phyloP scores from a whole-genome alignment of 2,888 invertebrate species.

The Calephelis perditalis region DNA sequence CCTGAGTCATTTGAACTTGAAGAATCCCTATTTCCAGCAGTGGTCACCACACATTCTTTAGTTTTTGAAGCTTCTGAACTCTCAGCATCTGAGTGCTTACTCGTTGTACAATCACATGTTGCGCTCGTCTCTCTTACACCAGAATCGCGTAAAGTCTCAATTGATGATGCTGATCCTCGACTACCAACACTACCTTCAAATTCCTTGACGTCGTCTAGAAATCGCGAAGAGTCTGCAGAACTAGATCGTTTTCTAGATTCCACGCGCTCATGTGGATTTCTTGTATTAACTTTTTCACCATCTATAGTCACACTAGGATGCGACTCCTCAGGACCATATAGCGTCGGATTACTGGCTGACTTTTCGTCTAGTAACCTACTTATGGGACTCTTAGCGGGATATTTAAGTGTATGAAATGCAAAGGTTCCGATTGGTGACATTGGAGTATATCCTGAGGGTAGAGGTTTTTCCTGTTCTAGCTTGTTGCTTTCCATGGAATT shows the following conservation, averaged over 20 bases:
- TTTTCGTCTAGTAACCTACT: slow-evolving; percentile 69
- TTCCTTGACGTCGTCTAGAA: slow-evolving; percentile 80
- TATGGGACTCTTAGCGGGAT: slow-evolving; percentile 47
- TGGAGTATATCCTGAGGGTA: slow-evolving; percentile 81
- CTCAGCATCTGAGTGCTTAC: slow-evolving; percentile 60
- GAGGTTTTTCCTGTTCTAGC: slow-evolving; percentile 38
- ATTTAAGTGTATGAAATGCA: slow-evolving; percentile 56
- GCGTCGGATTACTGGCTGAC: slow-evolving; percentile 84
- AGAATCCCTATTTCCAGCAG: slow-evolving; percentile 84
- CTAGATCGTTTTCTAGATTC: slow-evolving; percentile 80
- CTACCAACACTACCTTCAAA: slow-evolving; percentile 65
- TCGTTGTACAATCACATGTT: slow-evolving; percentile 52
- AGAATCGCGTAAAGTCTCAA: slow-evolving; percentile 65
- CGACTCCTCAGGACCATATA: slow-evolving; percentile 60
- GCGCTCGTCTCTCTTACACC: slow-evolving; percentile 47
- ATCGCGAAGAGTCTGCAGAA: slow-evolving; percentile 85
- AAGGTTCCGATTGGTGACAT: slow-evolving; percentile 83
- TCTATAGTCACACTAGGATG: slow-evolving; percentile 17
- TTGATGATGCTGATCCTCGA: slow-evolving; percentile 64
- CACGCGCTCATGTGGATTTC: slow-evolving; percentile 30
- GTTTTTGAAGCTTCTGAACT: slow-evolving; percentile 54
- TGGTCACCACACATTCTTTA: slow-evolving; percentile 72
- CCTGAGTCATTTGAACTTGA: slow-evolving; percentile 91
- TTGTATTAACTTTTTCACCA: slow-evolving; percentile 26
- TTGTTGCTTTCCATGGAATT: slow-evolving; percentile 49